phyloP scores from a whole-genome alignment of 1,140 invertebrate genomes.

The Drosophila funebris region DNA sequence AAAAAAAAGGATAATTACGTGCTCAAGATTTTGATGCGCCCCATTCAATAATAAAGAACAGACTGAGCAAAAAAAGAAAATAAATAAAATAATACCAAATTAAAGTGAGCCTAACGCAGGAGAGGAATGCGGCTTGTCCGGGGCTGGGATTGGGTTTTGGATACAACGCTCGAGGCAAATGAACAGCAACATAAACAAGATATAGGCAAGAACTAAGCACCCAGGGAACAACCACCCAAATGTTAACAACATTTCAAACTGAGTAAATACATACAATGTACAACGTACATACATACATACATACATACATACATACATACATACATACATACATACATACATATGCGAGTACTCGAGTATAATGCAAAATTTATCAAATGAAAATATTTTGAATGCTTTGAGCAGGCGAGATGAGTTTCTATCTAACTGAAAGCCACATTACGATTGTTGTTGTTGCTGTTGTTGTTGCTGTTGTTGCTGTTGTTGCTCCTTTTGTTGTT shows the following conservation, averaged over 20 bases:
- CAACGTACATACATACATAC: neutral
- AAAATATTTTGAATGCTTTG: conserved; percentile 65
- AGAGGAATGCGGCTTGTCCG: neutral
- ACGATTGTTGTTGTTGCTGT: conserved; percentile 21
- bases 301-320: neutral
- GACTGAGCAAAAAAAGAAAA: conserved; percentile 23
- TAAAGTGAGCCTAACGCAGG: conserved; percentile 50
- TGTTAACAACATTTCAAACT: too few relatives aligned
- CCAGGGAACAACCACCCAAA: conserved; percentile 46
- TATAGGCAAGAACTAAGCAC: conserved; percentile 23
- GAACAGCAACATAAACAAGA: conserved; percentile 57
- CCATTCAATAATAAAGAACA: conserved; percentile 45
- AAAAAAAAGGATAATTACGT: conserved; percentile 75
- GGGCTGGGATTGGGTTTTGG: neutral
- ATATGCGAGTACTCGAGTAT: conserved; percentile 18
- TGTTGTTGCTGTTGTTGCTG: conserved; percentile 34
- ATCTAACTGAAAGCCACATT: neutral
- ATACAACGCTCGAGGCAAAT: conserved; percentile 57
- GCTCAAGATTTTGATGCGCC: conserved; percentile 60
- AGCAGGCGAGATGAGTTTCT: conserved; percentile 3
- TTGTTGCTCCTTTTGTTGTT: conserved; percentile 41
- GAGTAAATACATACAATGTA: too few relatives aligned
- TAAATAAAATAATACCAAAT: too few relatives aligned
- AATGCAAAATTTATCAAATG: conserved; percentile 74
- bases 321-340: neutral